A percentile compares a stretch with the other conserved stretches of the same genome.
Evolutionary conservation across 2,113 vertebrate species (phyloP).

Genomic region (Tympanuchus pallidicinctus): DNA sequence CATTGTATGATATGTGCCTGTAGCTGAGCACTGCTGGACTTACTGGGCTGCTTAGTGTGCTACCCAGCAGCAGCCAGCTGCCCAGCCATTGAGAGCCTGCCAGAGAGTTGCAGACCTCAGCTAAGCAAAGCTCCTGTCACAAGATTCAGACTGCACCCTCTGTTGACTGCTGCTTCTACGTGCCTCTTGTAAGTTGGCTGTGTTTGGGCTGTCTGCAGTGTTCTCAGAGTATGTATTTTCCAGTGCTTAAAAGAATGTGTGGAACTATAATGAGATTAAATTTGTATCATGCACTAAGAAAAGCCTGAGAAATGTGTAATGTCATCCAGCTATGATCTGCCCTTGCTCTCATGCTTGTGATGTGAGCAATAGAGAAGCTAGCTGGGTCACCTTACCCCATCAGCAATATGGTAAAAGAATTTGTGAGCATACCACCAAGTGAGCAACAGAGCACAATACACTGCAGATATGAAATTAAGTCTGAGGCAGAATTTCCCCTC

Average conservation of each 20-base stretch:
- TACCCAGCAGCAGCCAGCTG: not conserved
- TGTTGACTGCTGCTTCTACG: rapidly evolving
- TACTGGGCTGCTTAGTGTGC: rapidly evolving
- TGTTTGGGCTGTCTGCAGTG: rapidly evolving
- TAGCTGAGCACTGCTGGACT: not conserved
- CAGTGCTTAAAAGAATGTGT: not conserved
- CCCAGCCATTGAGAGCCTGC: not conserved
- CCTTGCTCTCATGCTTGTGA: rapidly evolving
- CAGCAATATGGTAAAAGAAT: not conserved
- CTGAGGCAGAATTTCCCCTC: not conserved
- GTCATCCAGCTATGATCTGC: not conserved
- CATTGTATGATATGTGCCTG: not conserved
- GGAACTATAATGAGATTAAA: not conserved
- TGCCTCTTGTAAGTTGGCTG: not conserved
- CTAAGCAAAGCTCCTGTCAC: not conserved
- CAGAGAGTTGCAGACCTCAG: not conserved
- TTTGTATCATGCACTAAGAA: not conserved
- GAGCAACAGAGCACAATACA: not conserved
- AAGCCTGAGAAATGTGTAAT: not conserved
- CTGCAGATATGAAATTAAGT: rapidly evolving
- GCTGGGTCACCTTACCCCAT: rapidly evolving
- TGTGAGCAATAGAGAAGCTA: not conserved
- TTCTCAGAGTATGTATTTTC: not conserved
- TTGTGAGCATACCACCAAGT: not conserved
- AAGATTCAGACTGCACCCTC: not conserved